Base-by-base conservation (phyloP, 2,113 vertebrate species). In the Himantopus leucocephalus region DNA sequence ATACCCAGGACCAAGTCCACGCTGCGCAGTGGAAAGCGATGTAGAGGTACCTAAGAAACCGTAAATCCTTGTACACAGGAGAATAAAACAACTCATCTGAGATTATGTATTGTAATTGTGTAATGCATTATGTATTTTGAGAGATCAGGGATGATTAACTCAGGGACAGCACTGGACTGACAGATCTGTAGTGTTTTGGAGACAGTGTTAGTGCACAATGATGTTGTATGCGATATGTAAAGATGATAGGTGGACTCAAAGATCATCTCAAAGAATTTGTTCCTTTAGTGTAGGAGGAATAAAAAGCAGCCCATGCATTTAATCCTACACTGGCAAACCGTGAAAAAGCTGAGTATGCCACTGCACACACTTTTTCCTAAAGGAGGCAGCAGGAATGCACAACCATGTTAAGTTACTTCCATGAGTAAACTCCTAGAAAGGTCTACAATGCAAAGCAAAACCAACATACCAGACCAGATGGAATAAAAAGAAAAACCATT, bases 1-100 rank as follows among this genome's bases (percentile, higher is more conserved):
- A 35, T 74, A 62, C 4, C 10, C 24, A 32, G 47, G n/a, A 35
- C 14, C 10, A 63, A 53, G 27, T 12, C 35, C 32, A 20, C 10
- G 35, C 15, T 62, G 30, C 15, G 5, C 14, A 16, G 16, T 27
- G 37, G 8, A 77, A 87, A 58, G 32, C 2, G 0, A 34, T 26
- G 20, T 23, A 39, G 18, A 70, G 13, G 43, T 6, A 66, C 7
- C 39, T 21, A 45, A 70, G 27, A 84, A 90, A 39, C 5, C 1
- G 0, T 35, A 58, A 62, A 32, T 66, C 7, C 27, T 85, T 76
- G 30, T 17, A 39, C 9, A 48, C 3, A 12, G 0, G 1, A 55
- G 17, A 66, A 71, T 24, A 45, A 92, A 90, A 50, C 10, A 55
- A 12, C 6, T 58, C 37, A 35, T 14, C 21, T 71, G 47, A 63